Base-by-base conservation (phyloP, 2,797 vertebrate genomes). In the Schizopygopsis pylzovi region DNA sequence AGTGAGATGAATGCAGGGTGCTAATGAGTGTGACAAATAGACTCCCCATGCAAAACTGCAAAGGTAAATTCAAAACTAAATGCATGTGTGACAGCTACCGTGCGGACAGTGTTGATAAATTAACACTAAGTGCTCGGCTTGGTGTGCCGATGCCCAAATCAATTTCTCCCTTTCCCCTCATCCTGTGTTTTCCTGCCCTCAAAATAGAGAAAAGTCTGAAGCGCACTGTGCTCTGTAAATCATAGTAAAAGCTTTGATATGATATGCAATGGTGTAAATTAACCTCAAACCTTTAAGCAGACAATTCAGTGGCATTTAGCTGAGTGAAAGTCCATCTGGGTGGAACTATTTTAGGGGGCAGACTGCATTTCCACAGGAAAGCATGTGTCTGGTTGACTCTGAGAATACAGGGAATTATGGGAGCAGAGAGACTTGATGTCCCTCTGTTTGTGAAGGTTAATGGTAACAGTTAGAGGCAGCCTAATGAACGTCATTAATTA, bases 1-100 rank as follows among this genome's bases (percentile, higher is more conserved):
- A 87, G 76, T 85, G 90, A 94, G 93, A 93, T 92, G 87, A 92
- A 93, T 70, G 89, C 88, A 82, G 88, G 47, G 71, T 84, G 86
- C 73, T 90, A 93, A 93, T 93, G 91, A 93, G 92, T 91, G 87
- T 94, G 93, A 95, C 92, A 90, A 93, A 94, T 94, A 92, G 91
- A 94, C 92, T 91, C 87, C 47, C 88, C 89, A 92, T 91, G 45
- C 91, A 92, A 92, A 94, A 91, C 89, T 90, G 90, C 90, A 92
- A 91, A 93, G 91, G 92, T 93, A 93, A 94, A 94, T 93, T 92
- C 91, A 87, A 91, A 88, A 89, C 90, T 91, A 90, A 93, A 94
- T 90, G 92, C n/a, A 33, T 89, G 86, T 39, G 78, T 90, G 93
- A 91, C 91, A 89, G 87, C 90, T 92, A 89, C 87, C 87, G 79